Evolutionary conservation across 2,113 vertebrate species (phyloP), one percentile per base, ranked within the genome.

Genomic region (Deroptyus accipitrinus): DNA sequence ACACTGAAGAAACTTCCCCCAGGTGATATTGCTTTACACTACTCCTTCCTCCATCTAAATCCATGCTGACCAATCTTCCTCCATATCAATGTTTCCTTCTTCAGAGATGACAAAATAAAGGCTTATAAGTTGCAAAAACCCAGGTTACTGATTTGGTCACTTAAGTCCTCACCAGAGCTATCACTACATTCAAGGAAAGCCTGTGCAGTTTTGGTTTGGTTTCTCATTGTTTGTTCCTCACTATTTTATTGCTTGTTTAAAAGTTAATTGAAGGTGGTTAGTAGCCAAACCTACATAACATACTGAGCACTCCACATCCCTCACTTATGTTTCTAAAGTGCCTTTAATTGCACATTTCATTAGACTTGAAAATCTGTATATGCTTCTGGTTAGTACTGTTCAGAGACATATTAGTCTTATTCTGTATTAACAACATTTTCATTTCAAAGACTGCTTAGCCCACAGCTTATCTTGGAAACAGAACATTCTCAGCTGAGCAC

Each of bases 301-400:
- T 4, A 17, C 33, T 11, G n/a, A 80, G 68, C 54, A 59, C 6
- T 54, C 37, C 46, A 82, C 51, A 87, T 5, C 62, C 37, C 37
- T 78, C 61, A 19, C 48, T 70, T 48, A 42, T 4, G 6, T 72
- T 75, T 82, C 73, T 76, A 64, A 81, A 48, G 55, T 61, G 42
- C 10, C 23, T 92, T 88, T 91, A 95, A 89, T 55, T 72, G 66
- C 16, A 61, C 51, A 41, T 91, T 86, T 95, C 52, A 72, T 91
- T 92, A 64, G 59, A 68, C 30, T 46, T 75, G 25, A 92, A 88
- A 84, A 92, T 83, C 55, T 66, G 11, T 52, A 48, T n/a, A 2
- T 14, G 51, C 37, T 88, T 88, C 51, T 68, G 55, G 37, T 88
- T 72, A 91, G 39, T 74, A 62, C 37, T 49, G 54, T 55, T 92